Conservation (phyloP, 2,113 vertebrate genomes). For the Candoia aspera region DNA sequence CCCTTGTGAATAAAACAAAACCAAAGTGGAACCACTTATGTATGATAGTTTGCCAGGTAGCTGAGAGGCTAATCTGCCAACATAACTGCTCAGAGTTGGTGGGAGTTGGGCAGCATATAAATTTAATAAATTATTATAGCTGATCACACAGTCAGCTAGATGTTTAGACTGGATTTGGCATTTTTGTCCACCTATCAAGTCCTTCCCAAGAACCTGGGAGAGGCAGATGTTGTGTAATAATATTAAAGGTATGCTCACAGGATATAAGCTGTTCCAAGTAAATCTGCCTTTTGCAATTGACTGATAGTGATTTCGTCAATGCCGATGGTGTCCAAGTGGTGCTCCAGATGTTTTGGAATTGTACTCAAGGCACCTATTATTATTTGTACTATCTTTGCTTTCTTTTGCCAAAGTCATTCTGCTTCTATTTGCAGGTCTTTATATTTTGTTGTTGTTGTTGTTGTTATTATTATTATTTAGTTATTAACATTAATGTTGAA, state of each 20-base stretch:
- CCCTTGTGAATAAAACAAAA: background rate
- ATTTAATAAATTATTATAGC: background rate
- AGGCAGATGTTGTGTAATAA: background rate
- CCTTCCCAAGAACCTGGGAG: background rate
- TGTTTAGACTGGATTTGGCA: background rate
- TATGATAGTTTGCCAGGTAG: background rate
- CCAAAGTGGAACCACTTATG: background rate
- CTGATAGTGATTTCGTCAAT: background rate
- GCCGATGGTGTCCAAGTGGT: background rate
- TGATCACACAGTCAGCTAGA: background rate
- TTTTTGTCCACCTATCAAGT: background rate
- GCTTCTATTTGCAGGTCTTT: too few species aligned
- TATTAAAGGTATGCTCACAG: background rate
- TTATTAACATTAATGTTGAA: background rate
- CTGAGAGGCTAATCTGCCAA: background rate
- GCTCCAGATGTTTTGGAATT: background rate
- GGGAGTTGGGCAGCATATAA: background rate
- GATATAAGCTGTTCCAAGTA: background rate
- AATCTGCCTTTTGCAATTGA: background rate
- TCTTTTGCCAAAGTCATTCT: too few species aligned
- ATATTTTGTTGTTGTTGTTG: too few species aligned
- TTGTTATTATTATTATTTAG: background rate
- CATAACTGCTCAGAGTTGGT: background rate
- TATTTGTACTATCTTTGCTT: too few species aligned
- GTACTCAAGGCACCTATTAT: too few species aligned